phyloP scores from a whole-genome alignment of 2,888 invertebrate species.

The Spicauda simplicius region DNA sequence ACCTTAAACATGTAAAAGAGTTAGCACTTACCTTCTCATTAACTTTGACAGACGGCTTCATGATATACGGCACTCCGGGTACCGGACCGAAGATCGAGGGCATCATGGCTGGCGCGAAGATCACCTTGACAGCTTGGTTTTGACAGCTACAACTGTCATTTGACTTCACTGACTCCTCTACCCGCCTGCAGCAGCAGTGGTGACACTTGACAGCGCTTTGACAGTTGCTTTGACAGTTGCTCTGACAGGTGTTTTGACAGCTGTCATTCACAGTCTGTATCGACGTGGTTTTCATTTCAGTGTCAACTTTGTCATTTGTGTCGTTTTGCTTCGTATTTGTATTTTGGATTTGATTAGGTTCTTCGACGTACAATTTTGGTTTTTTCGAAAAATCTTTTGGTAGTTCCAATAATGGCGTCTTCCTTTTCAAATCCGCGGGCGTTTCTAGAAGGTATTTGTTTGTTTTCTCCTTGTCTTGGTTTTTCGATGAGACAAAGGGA shows the following conservation, averaged over 20 bases:
- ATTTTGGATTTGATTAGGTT: conserved; percentile 35
- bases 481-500: conserved; percentile 53
- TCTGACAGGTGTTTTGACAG: conserved; percentile 37
- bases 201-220: conserved; percentile 46
- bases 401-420: conserved; percentile 65
- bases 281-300: conserved; percentile 53
- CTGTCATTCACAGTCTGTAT: conserved; percentile 44
- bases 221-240: conserved; percentile 32
- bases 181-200: conserved; percentile 57
- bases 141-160: conserved; percentile 52
- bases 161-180: conserved; percentile 37
- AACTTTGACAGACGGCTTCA: conserved; percentile 58
- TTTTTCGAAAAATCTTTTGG: conserved; percentile 65
- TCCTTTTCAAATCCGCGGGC: conserved; percentile 69
- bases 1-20: too few relatives aligned
- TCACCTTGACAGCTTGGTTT: conserved; percentile 65
- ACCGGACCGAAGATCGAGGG: conserved; percentile 66
- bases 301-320: conserved; percentile 38
- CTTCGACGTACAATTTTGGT: conserved; percentile 57
- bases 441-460: conserved; percentile 71
- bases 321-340: too few relatives aligned
- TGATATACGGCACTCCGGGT: conserved; percentile 66
- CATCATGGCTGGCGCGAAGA: conserved; percentile 76
- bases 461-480: conserved; percentile 43
- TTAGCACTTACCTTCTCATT: conserved; percentile 56